Evolutionary conservation across 2,797 vertebrate genomes (phyloP), one percentile per base, ranked within the genome.

Genomic region (Antrozous pallidus): DNA sequence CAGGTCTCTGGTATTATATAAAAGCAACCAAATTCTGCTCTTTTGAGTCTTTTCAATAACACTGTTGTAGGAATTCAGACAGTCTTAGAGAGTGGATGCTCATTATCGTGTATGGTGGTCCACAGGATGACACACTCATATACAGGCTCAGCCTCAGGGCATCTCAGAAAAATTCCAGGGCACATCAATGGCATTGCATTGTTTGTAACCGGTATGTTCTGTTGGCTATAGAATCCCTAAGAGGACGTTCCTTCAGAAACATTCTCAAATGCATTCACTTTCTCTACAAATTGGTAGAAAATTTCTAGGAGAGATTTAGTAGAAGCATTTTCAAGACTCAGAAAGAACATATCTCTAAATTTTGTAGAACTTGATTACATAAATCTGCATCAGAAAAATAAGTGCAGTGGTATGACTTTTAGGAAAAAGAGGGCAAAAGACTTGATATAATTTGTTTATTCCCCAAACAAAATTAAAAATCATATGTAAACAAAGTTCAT

Each of bases 251-350:
- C 36, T 78, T 73, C 33, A 65, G 22, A 90, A 89, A 24, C 18
- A 18, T 47, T 85, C 42, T 81, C 16, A 28, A 45, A 92, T 42
- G 20, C n/a, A 10, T 73, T 77, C 67, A 17, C 8, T 74, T 78
- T 14, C 26, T 65, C 9, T 86, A 89, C 18, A 47, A 69, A 70
- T 42, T 36, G 47, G 71, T 63, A 38, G 45, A 51, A 1, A 56
- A 75, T 58, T 67, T 83, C 90, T n/a, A 75, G 69, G 70, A 14
- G 10, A 82, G 16, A 56, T 73, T 83, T 91, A 61, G 3, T 71
- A 45, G 22, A 92, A 79, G 36, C 7, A 31, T 94, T 86, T 67
- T 7, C 33, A 92, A 54, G 16, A 91, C 10, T 36, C 17, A 42
- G 45, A 85, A 93, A 61, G 13, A 77, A 67, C 58, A 5, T 42